These are phyloP conservation scores for Gandaritis pyraliata DNA, from an alignment of 2,888 invertebrate genomes.

Conservation along the genomic window DNA sequence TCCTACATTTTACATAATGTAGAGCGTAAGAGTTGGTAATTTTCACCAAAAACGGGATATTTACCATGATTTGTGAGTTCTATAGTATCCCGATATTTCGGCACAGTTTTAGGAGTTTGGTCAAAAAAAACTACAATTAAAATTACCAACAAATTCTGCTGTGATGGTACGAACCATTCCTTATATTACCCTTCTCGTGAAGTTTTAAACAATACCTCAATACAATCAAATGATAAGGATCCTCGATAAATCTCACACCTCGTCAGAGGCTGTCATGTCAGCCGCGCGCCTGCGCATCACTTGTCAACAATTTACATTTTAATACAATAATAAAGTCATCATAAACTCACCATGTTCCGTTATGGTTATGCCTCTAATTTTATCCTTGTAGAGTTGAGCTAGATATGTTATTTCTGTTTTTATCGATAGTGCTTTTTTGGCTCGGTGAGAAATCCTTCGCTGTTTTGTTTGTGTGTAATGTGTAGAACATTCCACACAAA, in stretches of 20 bases:
- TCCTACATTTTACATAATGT: too few species aligned
- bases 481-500: too few species aligned
- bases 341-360: constrained; percentile 53
- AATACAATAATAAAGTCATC: constrained; percentile 60
- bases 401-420: not conserved
- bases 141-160: too few species aligned
- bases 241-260: constrained; percentile 35
- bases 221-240: constrained; percentile 21
- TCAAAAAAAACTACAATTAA: too few species aligned
- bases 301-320: constrained; percentile 66
- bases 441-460: not conserved
- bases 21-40: too few species aligned
- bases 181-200: too few species aligned
- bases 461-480: too few species aligned
- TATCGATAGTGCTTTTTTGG: constrained; percentile 20
- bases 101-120: too few species aligned
- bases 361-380: constrained; percentile 39
- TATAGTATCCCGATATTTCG: too few species aligned
- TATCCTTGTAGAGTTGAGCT: constrained; percentile 9
- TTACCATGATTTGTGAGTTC: too few species aligned
- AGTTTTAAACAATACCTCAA: constrained; percentile 1
- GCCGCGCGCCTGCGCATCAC: constrained; percentile 48
- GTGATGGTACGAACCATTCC: too few species aligned
- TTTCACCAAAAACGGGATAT: too few species aligned
- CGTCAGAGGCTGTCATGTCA: constrained; percentile 22